Percentiles rank a stretch among this genome's conserved stretches.
Conservation (phyloP, 92 coral and sea anemone genomes). For the Metridium senile region DNA sequence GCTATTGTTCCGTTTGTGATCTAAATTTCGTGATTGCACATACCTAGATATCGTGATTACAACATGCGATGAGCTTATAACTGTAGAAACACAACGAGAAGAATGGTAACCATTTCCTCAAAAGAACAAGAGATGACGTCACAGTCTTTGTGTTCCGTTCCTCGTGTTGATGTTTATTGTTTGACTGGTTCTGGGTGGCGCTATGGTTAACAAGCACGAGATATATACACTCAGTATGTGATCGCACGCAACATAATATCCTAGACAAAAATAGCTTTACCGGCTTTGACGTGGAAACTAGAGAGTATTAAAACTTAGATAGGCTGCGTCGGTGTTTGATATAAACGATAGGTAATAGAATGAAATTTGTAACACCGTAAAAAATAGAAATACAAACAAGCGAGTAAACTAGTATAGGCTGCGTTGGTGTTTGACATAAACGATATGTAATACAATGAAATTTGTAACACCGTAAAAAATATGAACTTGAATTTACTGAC, state of each 20-base stretch:
- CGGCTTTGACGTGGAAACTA: too few relatives aligned
- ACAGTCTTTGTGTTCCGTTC: not conserved
- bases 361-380: too few relatives aligned
- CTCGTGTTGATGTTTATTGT: not conserved
- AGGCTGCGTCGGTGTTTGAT: too few relatives aligned
- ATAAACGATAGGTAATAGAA: too few relatives aligned
- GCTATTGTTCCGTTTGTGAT: not conserved
- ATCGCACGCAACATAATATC: not conserved
- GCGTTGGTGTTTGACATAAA: too few relatives aligned
- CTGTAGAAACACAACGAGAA: not conserved
- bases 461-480: too few relatives aligned
- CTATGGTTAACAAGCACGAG: not conserved
- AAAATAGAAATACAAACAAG: too few relatives aligned
- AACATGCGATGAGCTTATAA: not conserved
- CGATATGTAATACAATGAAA: too few relatives aligned
- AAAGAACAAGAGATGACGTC: constrained; percentile 5
- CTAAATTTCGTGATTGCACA: not conserved
- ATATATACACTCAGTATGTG: not conserved
- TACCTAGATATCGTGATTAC: not conserved
- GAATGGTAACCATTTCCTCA: not conserved
- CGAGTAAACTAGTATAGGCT: too few relatives aligned
- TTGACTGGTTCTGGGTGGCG: not conserved
- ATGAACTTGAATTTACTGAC: too few relatives aligned
- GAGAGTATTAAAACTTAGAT: too few relatives aligned
- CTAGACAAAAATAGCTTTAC: too few relatives aligned